These are phyloP conservation scores for Anas bahamensis DNA, from an alignment of 2,797 vertebrate species.

Conservation along the genomic window DNA sequence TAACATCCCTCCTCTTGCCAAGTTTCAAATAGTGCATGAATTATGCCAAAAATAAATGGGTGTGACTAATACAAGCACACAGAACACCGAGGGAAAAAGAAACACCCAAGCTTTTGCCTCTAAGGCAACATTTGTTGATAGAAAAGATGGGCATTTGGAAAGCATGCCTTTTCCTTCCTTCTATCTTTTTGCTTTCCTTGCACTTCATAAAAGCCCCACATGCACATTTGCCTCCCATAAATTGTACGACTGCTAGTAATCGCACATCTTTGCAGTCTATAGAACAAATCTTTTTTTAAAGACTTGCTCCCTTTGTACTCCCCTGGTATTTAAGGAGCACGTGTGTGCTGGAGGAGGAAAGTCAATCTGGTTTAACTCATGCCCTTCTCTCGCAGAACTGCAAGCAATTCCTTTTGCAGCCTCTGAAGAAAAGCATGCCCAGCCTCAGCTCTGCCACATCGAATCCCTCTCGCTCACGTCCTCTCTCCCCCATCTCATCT, in stretches of 20 bases:
- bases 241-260: slow-evolving; percentile 75
- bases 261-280: slow-evolving; percentile 66
- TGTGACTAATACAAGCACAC: slow-evolving; percentile 81
- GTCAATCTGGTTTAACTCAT: slow-evolving; percentile 71
- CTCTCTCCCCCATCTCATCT: slow-evolving; percentile 24
- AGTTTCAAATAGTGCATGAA: slow-evolving; percentile 79
- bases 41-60: slow-evolving; percentile 83
- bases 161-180: slow-evolving; percentile 26
- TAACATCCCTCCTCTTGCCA: slow-evolving; percentile 76
- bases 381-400: slow-evolving; percentile 1
- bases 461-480: slow-evolving; percentile 54
- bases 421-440: not conserved
- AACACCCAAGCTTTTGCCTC: slow-evolving; percentile 71
- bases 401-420: slow-evolving; percentile 30
- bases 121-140: slow-evolving; percentile 77
- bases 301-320: slow-evolving; percentile 72
- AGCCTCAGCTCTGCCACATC: slow-evolving; percentile 36
- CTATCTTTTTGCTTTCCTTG: slow-evolving; percentile 77
- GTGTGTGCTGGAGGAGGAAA: slow-evolving; percentile 56
- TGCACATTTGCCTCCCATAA: slow-evolving; percentile 75
- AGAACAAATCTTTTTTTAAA: slow-evolving; percentile 73
- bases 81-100: slow-evolving; percentile 61
- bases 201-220: slow-evolving; percentile 73
- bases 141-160: slow-evolving; percentile 71
- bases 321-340: slow-evolving; percentile 70